Base-by-base conservation (phyloP, 2,888 invertebrate species). In the Xestobium rufovillosum region DNA sequence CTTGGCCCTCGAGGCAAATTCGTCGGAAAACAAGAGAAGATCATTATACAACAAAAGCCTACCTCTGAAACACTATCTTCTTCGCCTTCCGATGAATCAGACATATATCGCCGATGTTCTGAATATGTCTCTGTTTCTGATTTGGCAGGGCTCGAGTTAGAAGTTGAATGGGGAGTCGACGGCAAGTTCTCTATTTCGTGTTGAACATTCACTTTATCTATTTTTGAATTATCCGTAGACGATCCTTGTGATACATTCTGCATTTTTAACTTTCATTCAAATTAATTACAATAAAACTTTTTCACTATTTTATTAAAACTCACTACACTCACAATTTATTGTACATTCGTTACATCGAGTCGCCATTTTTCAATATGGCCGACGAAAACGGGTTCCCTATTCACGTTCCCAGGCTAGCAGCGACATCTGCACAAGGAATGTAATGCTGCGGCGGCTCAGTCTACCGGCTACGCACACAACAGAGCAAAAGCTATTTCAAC, bases 61-160 rank as follows among this genome's bases (percentile, higher is more conserved):
- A 92, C 91, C 88, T 91, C 91, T 61, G 90, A 91, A 67, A 88
- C 88, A 71, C 91, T 91, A 69, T 91, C 92, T 72, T 91, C 91
- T 69, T 92, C 92, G 69, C 90, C 91, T 75, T 89, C 91, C 61
- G 91, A 91, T 68, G 90, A 81, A 75, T 90, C 90, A 70, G 87
- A 84, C 76, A 88, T 87, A 77, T 81, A 86, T 73, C 84, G 83
- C 65, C 83, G 82, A 67, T 83, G 85, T 66, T 84, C 85, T 64
- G 82, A 80, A 73, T 80, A 83, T 67, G 85, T 86, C 75, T 87
- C 87, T 66, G 84, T 85, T 74, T 83, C 83, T 65, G 86, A 82
- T 73, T 82, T 82, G 66, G 80, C 79, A 68, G 82, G 82, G 74
- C 81, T 83, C 66, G 81, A 81, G 74, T 80, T 80, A 69, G 78